A percentile compares a stretch with the other conserved stretches of the same genome.
phyloP scores from a whole-genome alignment of 2,888 invertebrate species.

The Melanostoma mellinum region DNA sequence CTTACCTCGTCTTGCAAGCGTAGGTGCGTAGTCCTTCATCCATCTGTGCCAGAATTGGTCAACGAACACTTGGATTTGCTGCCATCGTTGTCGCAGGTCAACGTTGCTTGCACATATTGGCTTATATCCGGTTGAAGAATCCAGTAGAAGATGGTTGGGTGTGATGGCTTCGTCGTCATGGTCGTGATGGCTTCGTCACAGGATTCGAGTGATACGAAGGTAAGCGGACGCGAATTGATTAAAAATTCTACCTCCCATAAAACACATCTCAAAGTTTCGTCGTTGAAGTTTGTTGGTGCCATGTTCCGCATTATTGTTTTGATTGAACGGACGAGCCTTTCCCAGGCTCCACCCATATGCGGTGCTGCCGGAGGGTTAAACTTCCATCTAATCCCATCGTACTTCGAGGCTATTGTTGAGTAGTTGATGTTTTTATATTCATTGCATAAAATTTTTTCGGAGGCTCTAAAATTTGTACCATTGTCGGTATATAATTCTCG shows the following conservation, averaged over 20 bases:
- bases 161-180: slow-evolving; percentile 75
- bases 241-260: slow-evolving; percentile 56
- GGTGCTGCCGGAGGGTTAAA: too few relatives aligned
- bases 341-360: too few relatives aligned
- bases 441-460: too few relatives aligned
- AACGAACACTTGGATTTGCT: slow-evolving; percentile 68
- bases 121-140: slow-evolving; percentile 54
- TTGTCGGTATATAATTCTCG: slow-evolving; percentile 57
- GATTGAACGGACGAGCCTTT: too few relatives aligned
- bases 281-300: slow-evolving; percentile 23
- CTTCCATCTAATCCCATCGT: too few relatives aligned
- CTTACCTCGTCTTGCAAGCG: slow-evolving; percentile 58
- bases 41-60: slow-evolving; percentile 55
- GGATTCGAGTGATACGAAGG: slow-evolving; percentile 57
- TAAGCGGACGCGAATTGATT: slow-evolving; percentile 59
- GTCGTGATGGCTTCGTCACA: slow-evolving; percentile 75
- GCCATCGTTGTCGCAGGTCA: slow-evolving; percentile 58
- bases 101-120: slow-evolving; percentile 60
- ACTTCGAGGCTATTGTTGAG: too few relatives aligned
- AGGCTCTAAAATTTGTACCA: too few relatives aligned
- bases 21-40: slow-evolving; percentile 58
- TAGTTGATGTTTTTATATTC: too few relatives aligned
- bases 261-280: slow-evolving; percentile 40
- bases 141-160: slow-evolving; percentile 76
- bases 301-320: too few relatives aligned